phyloP scores from a whole-genome alignment of 2,888 invertebrate genomes.

The Aphodius sticticus region DNA sequence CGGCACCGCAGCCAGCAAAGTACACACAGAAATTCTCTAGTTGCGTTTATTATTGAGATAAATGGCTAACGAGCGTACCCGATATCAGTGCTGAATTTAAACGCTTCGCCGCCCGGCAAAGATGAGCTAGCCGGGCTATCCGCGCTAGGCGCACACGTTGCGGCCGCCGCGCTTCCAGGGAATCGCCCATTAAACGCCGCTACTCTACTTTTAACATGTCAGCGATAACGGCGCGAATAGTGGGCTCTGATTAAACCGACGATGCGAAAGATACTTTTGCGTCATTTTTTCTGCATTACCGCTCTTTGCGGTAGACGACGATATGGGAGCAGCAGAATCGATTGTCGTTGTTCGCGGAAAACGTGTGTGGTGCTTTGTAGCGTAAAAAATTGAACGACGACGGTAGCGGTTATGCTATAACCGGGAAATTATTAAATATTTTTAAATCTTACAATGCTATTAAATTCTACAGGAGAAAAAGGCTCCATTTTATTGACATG shows the following conservation, averaged over 20 bases:
- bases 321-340: not conserved
- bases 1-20: not conserved
- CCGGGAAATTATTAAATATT: no score
- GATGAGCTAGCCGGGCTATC: slow-evolving; percentile 17
- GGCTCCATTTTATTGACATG: no score
- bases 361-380: not conserved
- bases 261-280: slow-evolving; percentile 16
- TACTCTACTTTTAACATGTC: slow-evolving; percentile 24
- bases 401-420: no score
- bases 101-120: slow-evolving; percentile 8
- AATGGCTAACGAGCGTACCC: slow-evolving; percentile 21
- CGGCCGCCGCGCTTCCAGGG: not conserved
- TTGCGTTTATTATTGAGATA: slow-evolving; percentile 24
- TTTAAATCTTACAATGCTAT: no score
- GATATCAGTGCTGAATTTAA: slow-evolving; percentile 23
- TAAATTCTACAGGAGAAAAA: no score
- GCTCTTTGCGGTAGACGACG: not conserved
- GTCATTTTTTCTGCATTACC: slow-evolving; percentile 21
- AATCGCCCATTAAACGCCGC: slow-evolving; percentile 20
- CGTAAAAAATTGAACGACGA: not conserved
- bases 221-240: slow-evolving; percentile 23
- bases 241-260: slow-evolving; percentile 21
- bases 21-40: slow-evolving; percentile 15
- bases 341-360: not conserved
- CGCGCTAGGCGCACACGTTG: slow-evolving; percentile 4